A percentile compares a stretch with the other conserved stretches of the same genome.
Conservation (phyloP, 2,113 vertebrate species). For the Solenodon paradoxus region DNA sequence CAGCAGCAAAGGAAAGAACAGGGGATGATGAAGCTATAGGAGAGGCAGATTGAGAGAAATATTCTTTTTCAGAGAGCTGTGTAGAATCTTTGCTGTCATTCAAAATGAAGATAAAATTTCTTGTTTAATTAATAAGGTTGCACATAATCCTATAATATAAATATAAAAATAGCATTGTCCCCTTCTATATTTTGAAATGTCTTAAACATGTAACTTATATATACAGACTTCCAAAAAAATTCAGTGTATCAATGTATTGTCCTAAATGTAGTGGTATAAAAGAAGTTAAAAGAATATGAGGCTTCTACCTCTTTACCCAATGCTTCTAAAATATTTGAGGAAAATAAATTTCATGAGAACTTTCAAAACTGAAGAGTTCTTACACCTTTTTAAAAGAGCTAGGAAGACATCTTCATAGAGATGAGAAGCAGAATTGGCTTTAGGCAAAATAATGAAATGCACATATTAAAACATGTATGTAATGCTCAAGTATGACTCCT, state of each 20-base stretch:
- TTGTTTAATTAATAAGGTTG: not conserved
- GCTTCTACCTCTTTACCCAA: not conserved
- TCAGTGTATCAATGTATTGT: not conserved
- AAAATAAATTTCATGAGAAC: not conserved
- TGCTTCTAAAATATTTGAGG: not conserved
- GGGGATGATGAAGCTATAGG: not conserved
- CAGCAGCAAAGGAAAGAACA: not conserved
- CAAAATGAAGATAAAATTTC: not conserved
- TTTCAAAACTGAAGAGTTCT: not conserved
- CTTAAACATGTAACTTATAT: not conserved
- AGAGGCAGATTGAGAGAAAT: not conserved
- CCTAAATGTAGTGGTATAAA: not conserved
- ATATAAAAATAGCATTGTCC: not conserved
- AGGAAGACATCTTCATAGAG: not conserved
- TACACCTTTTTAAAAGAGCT: not conserved
- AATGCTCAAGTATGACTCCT: not conserved
- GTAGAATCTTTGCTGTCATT: not conserved
- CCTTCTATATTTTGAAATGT: not conserved
- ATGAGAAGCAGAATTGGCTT: not conserved
- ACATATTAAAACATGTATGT: not conserved
- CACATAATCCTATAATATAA: not conserved
- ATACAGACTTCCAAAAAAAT: too few relatives aligned
- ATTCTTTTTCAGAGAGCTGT: not conserved
- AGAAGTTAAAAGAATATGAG: not conserved
- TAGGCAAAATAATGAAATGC: not conserved